These are phyloP conservation scores for Ecliptopera silaceata DNA, from an alignment of 2,888 invertebrate species.

Conservation along the genomic window DNA sequence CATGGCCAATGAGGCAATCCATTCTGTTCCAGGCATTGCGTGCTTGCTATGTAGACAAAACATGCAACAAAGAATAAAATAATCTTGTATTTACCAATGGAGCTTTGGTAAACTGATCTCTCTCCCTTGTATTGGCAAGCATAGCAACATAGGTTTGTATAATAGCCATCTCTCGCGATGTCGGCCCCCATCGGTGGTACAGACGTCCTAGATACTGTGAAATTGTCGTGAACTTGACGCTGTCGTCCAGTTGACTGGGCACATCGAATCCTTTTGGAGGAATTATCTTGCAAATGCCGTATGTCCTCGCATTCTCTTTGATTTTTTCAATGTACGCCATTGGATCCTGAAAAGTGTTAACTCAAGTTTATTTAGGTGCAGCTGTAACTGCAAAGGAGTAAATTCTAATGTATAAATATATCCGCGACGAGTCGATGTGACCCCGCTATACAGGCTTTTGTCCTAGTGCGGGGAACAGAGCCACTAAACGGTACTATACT, in stretches of 20 bases:
- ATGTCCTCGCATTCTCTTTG: neutral
- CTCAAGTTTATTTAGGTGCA: neutral
- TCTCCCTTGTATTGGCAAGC: constrained; percentile 56
- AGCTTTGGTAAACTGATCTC: constrained; percentile 77
- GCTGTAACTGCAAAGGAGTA: neutral
- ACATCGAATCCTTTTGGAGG: constrained; percentile 90
- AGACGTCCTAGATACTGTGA: constrained; percentile 96
- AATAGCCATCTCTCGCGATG: constrained; percentile 91
- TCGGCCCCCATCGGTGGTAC: constrained; percentile 94
- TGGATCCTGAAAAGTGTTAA: constrained; percentile 15
- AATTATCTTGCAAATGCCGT: constrained; percentile 93
- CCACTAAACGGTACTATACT: no score
- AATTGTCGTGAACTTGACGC: constrained; percentile 92
- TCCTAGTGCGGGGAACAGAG: no score
- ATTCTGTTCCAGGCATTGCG: no score
- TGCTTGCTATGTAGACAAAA: no score
- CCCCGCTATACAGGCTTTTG: no score
- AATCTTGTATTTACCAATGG: constrained; percentile 88
- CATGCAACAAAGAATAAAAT: no score
- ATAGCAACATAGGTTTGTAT: constrained; percentile 86
- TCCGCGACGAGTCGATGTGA: no score
- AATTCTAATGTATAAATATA: no score
- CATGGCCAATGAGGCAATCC: no score
- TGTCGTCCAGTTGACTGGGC: constrained; percentile 91
- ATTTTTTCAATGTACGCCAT: constrained; percentile 11